These are phyloP conservation scores for Capreolus pygargus DNA, from an alignment of 2,113 vertebrate genomes.

Conservation along the genomic window DNA sequence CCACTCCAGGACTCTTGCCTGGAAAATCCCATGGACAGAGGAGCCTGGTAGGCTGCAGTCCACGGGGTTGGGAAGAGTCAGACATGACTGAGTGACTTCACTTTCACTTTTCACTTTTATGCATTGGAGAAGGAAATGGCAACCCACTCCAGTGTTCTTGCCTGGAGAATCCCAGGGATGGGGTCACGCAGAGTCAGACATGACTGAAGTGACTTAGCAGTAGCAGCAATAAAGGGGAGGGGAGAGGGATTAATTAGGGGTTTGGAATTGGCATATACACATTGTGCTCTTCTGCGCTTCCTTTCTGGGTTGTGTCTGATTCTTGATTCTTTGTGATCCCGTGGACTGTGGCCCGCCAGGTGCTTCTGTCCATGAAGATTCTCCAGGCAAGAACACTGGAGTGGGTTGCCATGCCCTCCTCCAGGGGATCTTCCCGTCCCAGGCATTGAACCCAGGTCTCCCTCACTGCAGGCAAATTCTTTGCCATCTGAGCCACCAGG, in stretches of 20 bases:
- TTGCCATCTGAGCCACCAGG: background rate
- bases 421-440: background rate
- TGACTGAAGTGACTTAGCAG: too few relatives aligned
- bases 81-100: too few relatives aligned
- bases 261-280: background rate
- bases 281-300: background rate
- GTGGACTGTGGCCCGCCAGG: background rate
- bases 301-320: background rate
- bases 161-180: too few relatives aligned
- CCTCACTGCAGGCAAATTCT: background rate
- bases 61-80: too few relatives aligned
- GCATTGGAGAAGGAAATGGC: too few relatives aligned
- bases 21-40: too few relatives aligned
- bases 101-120: too few relatives aligned
- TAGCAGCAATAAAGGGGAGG: too few relatives aligned
- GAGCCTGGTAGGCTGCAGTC: too few relatives aligned
- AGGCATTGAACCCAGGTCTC: background rate
- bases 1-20: too few relatives aligned
- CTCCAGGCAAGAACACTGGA: background rate
- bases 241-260: background rate
- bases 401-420: background rate
- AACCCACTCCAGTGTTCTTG: too few relatives aligned
- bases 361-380: background rate
- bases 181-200: too few relatives aligned
- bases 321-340: background rate